phyloP scores from a whole-genome alignment of 2,888 invertebrate species.

The Rhogogaster chlorosoma region DNA sequence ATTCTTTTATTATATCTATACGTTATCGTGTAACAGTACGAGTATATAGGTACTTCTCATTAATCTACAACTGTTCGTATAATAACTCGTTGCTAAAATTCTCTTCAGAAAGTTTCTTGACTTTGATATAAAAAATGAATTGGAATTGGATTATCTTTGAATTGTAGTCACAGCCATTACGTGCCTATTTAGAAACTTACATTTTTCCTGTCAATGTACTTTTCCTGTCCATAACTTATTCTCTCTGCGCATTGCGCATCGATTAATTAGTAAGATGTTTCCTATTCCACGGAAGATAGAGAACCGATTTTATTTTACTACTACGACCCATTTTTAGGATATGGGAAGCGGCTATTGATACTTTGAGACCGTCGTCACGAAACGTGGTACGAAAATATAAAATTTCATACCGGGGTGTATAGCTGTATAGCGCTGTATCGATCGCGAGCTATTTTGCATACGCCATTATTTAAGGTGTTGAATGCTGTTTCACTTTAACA shows the following conservation, averaged over 20 bases:
- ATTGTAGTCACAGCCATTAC: not conserved
- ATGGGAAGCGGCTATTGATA: conserved; percentile 37
- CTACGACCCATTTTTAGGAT: conserved; percentile 29
- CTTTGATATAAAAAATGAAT: not conserved
- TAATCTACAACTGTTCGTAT: not conserved
- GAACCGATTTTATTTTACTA: not conserved
- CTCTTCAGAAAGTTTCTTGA: not conserved
- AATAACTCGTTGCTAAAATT: not conserved
- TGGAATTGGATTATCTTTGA: not conserved
- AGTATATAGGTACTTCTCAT: not conserved
- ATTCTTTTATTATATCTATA: not conserved
- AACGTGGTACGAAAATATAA: conserved; percentile 29
- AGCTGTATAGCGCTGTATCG: conserved; percentile 1
- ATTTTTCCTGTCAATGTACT: not conserved
- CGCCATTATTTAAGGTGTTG: conserved; percentile 10
- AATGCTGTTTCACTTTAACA: conserved; percentile 3
- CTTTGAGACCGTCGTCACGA: conserved; percentile 3
- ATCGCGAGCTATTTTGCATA: conserved; percentile 38
- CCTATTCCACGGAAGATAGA: not conserved
- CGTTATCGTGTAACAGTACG: not conserved
- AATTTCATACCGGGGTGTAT: conserved; percentile 30
- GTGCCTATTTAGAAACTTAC: not conserved
- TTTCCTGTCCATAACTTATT: not conserved
- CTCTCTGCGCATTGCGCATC: not conserved
- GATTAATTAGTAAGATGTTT: not conserved